Evolutionary conservation across 2,888 invertebrate genomes (phyloP).

Genomic region (Rapana venosa): DNA sequence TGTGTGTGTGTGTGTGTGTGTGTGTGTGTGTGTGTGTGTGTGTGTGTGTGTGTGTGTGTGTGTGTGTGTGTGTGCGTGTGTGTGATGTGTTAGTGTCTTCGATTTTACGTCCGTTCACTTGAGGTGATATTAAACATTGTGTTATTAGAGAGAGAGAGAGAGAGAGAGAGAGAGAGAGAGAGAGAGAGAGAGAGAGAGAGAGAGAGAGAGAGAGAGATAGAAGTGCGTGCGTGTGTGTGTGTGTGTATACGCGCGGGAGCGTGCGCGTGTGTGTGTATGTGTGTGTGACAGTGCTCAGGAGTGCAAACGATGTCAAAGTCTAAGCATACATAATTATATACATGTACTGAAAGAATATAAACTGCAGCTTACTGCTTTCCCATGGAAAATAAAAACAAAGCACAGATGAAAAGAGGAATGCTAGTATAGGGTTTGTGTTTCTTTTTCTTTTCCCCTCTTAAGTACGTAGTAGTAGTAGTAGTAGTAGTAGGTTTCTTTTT

Average conservation of each 20-base stretch:
- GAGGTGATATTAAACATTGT: no score
- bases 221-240: neutral
- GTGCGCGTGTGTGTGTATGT: neutral
- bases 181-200: neutral
- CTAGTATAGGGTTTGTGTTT: no score
- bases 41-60: neutral
- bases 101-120: no score
- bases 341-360: no score
- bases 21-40: neutral
- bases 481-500: slow-evolving; percentile 11
- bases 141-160: neutral
- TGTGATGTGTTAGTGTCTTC: neutral
- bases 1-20: neutral
- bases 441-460: no score
- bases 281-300: no score
- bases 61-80: neutral
- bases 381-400: no score
- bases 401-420: no score
- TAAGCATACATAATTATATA: no score
- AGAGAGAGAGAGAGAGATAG: neutral
- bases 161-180: neutral
- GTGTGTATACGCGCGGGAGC: neutral
- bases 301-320: no score
- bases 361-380: no score
- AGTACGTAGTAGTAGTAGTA: neutral